phyloP scores from a whole-genome alignment of 2,113 vertebrate species.

The Hucho hucho region DNA sequence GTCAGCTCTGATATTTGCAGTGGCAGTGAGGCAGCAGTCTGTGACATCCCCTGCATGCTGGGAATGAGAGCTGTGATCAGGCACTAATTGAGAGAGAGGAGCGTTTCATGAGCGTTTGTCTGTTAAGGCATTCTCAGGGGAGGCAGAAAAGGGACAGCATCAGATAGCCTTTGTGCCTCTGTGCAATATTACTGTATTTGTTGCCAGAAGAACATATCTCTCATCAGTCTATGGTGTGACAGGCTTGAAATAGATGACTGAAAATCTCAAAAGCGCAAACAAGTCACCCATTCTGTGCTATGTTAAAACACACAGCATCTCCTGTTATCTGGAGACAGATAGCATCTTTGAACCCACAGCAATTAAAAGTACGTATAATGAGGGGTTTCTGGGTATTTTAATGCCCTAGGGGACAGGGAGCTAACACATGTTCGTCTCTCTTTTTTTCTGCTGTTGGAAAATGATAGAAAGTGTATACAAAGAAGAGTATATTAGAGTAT shows the following conservation, averaged over 20 bases:
- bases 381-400: slow-evolving; percentile 24
- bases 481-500: neutral
- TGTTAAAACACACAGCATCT: slow-evolving; percentile 54
- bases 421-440: slow-evolving; percentile 24
- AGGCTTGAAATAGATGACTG: slow-evolving; percentile 50
- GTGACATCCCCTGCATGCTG: neutral
- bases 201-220: slow-evolving; percentile 22
- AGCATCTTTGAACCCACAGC: slow-evolving; percentile 49
- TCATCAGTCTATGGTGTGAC: slow-evolving; percentile 40
- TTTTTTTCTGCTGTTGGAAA: slow-evolving; percentile 1
- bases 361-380: slow-evolving; percentile 48
- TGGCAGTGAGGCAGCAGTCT: neutral
- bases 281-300: slow-evolving; percentile 38
- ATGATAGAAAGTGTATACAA: slow-evolving; percentile 20
- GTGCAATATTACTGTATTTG: slow-evolving; percentile 18
- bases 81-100: neutral
- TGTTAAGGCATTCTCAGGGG: neutral
- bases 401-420: slow-evolving; percentile 23
- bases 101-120: neutral
- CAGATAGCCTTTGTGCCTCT: slow-evolving; percentile 52
- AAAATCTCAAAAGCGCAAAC: slow-evolving; percentile 46
- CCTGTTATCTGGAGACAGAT: slow-evolving; percentile 52
- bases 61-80: neutral
- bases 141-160: slow-evolving; percentile 21
- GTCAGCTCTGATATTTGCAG: neutral